A percentile compares a stretch with the other conserved stretches of the same genome.
phyloP scores from a whole-genome alignment of 2,888 invertebrate genomes.

The Luperina testacea region DNA sequence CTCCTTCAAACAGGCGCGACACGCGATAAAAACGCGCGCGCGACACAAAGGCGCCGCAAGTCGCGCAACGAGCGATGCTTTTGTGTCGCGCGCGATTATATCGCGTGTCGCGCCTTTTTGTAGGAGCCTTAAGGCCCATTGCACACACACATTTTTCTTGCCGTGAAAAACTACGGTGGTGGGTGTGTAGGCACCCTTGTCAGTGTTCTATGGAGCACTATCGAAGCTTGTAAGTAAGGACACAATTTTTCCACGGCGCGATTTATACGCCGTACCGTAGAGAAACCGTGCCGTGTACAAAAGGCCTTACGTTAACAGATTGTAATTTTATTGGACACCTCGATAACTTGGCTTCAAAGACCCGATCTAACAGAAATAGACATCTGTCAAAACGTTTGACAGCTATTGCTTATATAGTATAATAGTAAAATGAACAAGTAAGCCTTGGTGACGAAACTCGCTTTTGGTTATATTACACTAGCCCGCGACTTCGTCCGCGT shows the following conservation, averaged over 20 bases:
- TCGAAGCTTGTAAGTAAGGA: background rate
- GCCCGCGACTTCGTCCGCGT: too few relatives aligned
- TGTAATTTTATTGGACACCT: constrained; percentile 7
- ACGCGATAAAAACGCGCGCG: too few relatives aligned
- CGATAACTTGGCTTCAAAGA: background rate
- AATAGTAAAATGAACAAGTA: background rate
- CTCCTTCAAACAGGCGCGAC: too few relatives aligned
- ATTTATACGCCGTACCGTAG: background rate
- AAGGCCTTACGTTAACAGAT: background rate
- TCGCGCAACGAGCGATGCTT: too few relatives aligned
- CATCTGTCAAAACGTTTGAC: background rate
- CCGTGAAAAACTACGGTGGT: background rate
- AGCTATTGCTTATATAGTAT: background rate
- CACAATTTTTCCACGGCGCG: background rate
- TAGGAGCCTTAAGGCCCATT: background rate
- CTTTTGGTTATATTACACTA: too few relatives aligned
- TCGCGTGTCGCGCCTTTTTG: too few relatives aligned
- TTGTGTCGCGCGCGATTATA: too few relatives aligned
- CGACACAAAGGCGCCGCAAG: too few relatives aligned
- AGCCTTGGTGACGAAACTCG: too few relatives aligned
- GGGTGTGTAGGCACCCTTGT: background rate
- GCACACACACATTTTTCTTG: background rate
- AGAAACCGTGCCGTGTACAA: background rate
- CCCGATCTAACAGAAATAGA: background rate
- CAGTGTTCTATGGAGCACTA: background rate